Evolutionary conservation across 2,888 invertebrate species (phyloP).

Genomic region (Andrena minutula): DNA sequence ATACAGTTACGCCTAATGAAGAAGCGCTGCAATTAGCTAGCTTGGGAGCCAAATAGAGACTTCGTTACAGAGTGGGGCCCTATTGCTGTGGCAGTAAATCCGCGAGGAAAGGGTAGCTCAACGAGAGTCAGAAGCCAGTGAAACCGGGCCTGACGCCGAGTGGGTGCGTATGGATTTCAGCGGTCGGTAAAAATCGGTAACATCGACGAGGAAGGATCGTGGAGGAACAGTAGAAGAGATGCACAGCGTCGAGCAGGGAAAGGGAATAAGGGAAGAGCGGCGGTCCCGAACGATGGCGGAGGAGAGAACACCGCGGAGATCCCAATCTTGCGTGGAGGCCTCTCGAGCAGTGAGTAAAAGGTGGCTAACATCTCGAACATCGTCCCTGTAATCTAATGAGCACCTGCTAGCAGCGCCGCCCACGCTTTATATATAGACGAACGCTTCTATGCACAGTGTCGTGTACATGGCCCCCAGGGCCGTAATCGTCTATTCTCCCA

Average conservation of each 20-base stretch:
- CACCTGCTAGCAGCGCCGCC: constrained; percentile 82
- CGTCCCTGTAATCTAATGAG: constrained; percentile 83
- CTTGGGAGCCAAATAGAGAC: constrained; percentile 51
- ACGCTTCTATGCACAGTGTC: constrained; percentile 63
- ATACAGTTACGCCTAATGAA: neutral
- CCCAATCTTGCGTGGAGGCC: constrained; percentile 80
- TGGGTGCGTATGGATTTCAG: constrained; percentile 57
- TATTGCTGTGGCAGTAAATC: constrained; percentile 33
- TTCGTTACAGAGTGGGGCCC: constrained; percentile 33
- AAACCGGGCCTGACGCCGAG: constrained; percentile 29
- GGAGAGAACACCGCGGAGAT: constrained; percentile 76
- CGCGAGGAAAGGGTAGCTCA: constrained; percentile 36
- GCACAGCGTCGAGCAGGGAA: constrained; percentile 56
- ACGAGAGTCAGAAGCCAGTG: constrained; percentile 39
- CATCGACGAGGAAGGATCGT: constrained; percentile 47
- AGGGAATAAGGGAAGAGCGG: constrained; percentile 51
- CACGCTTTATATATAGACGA: constrained; percentile 77
- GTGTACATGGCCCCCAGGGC: constrained; percentile 63
- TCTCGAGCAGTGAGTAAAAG: constrained; percentile 81
- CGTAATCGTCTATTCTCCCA: constrained; percentile 43
- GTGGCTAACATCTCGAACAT: constrained; percentile 82
- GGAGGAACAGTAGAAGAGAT: constrained; percentile 25
- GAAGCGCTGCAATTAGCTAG: constrained; percentile 1
- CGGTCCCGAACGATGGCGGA: constrained; percentile 60
- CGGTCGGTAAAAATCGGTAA: constrained; percentile 67